phyloP scores from a whole-genome alignment of 2,113 vertebrate species.

The Xyliphius kryptos region DNA sequence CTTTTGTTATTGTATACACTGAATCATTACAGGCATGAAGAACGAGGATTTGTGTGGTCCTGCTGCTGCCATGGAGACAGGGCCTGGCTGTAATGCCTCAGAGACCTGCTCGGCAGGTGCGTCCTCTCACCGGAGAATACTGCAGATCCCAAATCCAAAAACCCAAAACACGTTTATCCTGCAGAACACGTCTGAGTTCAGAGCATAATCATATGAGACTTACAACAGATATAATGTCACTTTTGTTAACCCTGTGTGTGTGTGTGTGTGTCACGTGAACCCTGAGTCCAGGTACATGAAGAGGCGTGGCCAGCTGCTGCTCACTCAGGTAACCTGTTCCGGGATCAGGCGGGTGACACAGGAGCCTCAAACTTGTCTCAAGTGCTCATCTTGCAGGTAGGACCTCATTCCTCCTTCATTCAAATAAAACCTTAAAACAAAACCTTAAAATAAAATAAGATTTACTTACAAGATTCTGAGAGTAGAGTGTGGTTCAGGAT shows the following conservation, averaged over 20 bases:
- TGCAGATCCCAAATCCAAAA: background rate
- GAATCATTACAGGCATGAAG: constrained; percentile 4
- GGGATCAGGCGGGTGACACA: constrained; percentile 8
- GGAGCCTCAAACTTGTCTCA: constrained; percentile 16
- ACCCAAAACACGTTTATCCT: constrained; percentile 6
- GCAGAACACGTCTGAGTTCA: constrained; percentile 6
- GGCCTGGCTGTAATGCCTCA: constrained; percentile 26
- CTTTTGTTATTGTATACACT: constrained; percentile 15
- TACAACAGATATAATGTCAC: background rate
- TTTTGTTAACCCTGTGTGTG: background rate
- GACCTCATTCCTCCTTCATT: background rate
- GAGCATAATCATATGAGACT: background rate
- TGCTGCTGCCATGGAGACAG: constrained; percentile 33
- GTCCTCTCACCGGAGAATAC: constrained; percentile 7
- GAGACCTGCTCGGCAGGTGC: constrained; percentile 22
- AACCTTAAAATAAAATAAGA: too few relatives aligned
- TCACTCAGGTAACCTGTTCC: constrained; percentile 39
- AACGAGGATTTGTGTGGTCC: constrained; percentile 24
- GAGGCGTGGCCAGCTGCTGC: constrained; percentile 38
- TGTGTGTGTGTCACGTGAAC: background rate
- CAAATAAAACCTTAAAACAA: background rate
- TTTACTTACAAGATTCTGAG: too few relatives aligned
- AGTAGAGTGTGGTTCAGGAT: too few relatives aligned
- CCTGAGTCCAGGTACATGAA: constrained; percentile 4
- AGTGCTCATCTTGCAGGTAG: constrained; percentile 10